A percentile compares a stretch with the other conserved stretches of the same genome.
These are phyloP conservation scores for Callimorpha dominula DNA, from an alignment of 2,888 invertebrate species.

Conservation along the genomic window DNA sequence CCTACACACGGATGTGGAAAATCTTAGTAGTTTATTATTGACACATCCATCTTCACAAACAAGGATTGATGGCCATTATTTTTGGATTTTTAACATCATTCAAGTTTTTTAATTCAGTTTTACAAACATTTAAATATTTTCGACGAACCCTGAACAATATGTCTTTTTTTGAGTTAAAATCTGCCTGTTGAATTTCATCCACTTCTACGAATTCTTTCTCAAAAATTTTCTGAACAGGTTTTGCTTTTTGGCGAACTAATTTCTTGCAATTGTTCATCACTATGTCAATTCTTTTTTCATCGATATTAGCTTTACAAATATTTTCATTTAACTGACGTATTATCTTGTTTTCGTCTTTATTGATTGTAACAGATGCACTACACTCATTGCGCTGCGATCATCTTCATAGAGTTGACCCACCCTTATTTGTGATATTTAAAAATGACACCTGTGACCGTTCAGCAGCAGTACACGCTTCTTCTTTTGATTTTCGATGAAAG, in stretches of 20 bases:
- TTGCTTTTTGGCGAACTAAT: constrained; percentile 11
- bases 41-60: background rate
- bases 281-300: constrained; percentile 4
- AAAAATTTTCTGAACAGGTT: constrained; percentile 13
- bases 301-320: constrained; percentile 12
- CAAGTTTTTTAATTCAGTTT: constrained; percentile 14
- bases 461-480: constrained; percentile 9
- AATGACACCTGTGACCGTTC: background rate
- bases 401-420: background rate
- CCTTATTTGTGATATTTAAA: background rate
- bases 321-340: constrained; percentile 12
- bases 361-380: constrained; percentile 18
- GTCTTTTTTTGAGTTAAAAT: constrained; percentile 1
- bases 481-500: constrained; percentile 11
- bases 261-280: constrained; percentile 16
- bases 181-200: background rate
- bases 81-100: constrained; percentile 23
- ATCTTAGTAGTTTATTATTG: background rate
- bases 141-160: constrained; percentile 5
- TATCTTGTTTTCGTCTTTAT: constrained; percentile 14
- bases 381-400: constrained; percentile 10
- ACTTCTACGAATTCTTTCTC: constrained; percentile 12
- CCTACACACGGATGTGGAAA: background rate
- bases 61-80: constrained; percentile 10
- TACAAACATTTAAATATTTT: constrained; percentile 14